Evolutionary conservation across 2,797 vertebrate genomes (phyloP).

Genomic region (Artibeus jamaicensis): DNA sequence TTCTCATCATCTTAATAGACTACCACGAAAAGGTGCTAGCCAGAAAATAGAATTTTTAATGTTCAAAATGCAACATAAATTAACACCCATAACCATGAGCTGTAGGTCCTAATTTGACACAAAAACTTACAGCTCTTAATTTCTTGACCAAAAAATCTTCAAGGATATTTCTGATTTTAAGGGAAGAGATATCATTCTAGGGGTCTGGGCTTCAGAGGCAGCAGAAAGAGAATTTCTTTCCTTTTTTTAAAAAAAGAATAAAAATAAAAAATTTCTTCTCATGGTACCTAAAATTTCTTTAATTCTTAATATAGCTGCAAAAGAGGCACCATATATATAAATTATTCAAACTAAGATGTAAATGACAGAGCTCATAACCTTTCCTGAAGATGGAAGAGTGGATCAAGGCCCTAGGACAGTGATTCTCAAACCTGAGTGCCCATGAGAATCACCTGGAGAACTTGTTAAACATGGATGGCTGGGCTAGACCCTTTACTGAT

Average conservation of each 20-base stretch:
- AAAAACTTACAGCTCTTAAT: not conserved
- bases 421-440: not conserved
- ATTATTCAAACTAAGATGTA: not conserved
- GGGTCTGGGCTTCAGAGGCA: not conserved
- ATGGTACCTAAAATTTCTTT: not conserved
- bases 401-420: not conserved
- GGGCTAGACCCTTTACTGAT: not conserved
- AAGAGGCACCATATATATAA: not conserved
- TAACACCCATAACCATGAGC: not conserved
- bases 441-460: not conserved
- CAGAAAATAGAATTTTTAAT: not conserved
- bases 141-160: not conserved
- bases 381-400: not conserved
- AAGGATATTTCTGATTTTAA: not conserved
- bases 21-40: not conserved
- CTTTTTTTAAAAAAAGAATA: too few species aligned
- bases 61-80: not conserved
- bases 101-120: not conserved
- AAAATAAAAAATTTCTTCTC: not conserved
- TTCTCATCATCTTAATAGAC: not conserved
- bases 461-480: not conserved
- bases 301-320: not conserved
- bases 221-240: not conserved
- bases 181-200: not conserved
- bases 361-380: not conserved